phyloP scores from a whole-genome alignment of 2,888 invertebrate genomes.

The Nysson spinosus region DNA sequence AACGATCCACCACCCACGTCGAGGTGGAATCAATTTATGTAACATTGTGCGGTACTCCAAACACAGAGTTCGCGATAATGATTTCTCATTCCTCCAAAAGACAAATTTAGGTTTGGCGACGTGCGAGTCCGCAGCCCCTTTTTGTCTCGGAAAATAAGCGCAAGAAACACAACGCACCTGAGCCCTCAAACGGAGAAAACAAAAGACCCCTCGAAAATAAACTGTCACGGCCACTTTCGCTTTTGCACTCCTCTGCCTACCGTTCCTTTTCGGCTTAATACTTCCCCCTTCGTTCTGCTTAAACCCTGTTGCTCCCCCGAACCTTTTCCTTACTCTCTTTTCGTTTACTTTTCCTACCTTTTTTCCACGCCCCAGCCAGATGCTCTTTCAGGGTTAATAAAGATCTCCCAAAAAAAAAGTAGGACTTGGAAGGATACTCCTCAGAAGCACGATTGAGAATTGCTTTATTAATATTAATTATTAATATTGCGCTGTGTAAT shows the following conservation, averaged over 20 bases:
- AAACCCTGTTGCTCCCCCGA: conserved; percentile 29
- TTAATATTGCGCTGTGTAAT: no score
- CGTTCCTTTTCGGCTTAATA: conserved; percentile 13
- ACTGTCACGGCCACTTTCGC: conserved; percentile 33
- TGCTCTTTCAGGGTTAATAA: no score
- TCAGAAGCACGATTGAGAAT: no score
- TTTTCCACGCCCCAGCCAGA: no score
- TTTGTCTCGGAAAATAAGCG: conserved; percentile 1
- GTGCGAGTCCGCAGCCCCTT: neutral
- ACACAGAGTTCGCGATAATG: conserved; percentile 28
- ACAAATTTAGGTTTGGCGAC: conserved; percentile 4
- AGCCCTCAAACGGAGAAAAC: conserved; percentile 2
- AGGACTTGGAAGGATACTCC: no score
- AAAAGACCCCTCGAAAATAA: conserved; percentile 34
- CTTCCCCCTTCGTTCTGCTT: neutral
- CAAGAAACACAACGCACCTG: conserved; percentile 27
- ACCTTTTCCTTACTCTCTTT: neutral
- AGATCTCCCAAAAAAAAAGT: no score
- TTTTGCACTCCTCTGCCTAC: conserved; percentile 3
- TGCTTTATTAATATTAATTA: no score
- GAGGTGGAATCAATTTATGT: conserved; percentile 45
- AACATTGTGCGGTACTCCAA: conserved; percentile 45
- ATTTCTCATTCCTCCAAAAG: neutral
- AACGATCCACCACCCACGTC: conserved; percentile 37
- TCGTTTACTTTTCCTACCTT: neutral